Evolutionary conservation across 2,797 vertebrate genomes (phyloP).

Genomic region (Linurgus olivaceus): DNA sequence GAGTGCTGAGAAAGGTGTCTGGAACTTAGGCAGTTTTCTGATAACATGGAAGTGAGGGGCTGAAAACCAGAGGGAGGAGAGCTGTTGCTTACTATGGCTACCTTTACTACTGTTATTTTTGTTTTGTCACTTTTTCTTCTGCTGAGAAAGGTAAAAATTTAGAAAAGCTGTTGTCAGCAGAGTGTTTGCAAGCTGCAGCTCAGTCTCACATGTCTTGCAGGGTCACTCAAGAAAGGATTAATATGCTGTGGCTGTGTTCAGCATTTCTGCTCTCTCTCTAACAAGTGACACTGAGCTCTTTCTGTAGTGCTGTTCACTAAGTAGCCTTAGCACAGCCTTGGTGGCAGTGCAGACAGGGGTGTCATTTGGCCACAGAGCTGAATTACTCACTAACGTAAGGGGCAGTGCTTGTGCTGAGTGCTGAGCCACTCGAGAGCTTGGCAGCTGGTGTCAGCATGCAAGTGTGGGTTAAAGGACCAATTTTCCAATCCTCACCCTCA

Average conservation of each 20-base stretch:
- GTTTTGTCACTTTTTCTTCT: background rate
- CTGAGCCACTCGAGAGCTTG: fast-evolving
- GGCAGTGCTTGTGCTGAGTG: fast-evolving
- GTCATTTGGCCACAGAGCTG: background rate
- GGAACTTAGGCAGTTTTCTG: background rate
- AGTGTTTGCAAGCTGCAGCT: background rate
- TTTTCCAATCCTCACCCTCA: background rate
- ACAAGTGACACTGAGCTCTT: background rate
- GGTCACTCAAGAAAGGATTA: background rate
- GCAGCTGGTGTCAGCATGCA: background rate
- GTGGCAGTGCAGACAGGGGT: background rate
- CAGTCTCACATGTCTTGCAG: background rate
- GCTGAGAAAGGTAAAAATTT: background rate
- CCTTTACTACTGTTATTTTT: background rate
- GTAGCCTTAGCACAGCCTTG: background rate
- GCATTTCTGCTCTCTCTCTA: background rate
- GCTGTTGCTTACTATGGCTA: background rate
- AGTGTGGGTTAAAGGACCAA: background rate
- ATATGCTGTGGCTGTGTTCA: background rate
- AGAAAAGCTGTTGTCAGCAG: background rate
- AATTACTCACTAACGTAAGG: fast-evolving
- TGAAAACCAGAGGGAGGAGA: background rate
- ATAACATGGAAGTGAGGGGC: fast-evolving
- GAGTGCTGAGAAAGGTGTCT: background rate
- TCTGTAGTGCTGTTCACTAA: background rate